Percentiles rank a stretch among this genome's conserved stretches.
Conservation (phyloP, 37 sponge, comb jelly and placozoan species). For the Mnemiopsis leidyi region DNA sequence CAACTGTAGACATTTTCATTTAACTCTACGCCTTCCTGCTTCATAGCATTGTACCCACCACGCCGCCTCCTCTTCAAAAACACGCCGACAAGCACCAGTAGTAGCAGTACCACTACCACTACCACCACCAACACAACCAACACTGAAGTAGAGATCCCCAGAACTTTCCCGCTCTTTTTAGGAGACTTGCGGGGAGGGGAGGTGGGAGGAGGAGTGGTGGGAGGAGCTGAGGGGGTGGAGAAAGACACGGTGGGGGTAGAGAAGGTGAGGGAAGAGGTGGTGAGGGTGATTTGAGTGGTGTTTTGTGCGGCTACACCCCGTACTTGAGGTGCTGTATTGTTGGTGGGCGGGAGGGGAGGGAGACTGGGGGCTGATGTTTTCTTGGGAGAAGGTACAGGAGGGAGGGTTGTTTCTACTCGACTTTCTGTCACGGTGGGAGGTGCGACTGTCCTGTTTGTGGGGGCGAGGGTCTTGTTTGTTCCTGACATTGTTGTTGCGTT, state of each 20-base stretch:
- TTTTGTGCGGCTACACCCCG: too few species aligned
- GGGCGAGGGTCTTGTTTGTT: neutral
- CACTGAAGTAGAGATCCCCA: neutral
- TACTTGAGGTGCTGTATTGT: too few species aligned
- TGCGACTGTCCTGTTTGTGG: neutral
- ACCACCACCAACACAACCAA: neutral
- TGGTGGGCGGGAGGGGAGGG: too few species aligned
- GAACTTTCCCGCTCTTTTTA: neutral
- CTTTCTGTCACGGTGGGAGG: neutral
- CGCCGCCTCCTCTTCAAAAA: neutral
- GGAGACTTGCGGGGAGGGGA: neutral
- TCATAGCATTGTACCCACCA: neutral
- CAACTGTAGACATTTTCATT: neutral
- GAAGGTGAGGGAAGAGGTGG: too few species aligned
- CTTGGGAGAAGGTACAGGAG: too few species aligned
- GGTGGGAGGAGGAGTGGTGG: neutral
- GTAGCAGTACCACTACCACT: neutral
- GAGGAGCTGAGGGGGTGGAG: neutral
- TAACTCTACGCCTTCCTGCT: neutral
- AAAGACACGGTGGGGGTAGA: neutral
- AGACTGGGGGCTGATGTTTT: too few species aligned
- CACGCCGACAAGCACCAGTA: too few species aligned
- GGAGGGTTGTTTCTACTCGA: neutral
- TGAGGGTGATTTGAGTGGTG: too few species aligned
- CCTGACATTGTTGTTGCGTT: neutral